Evolutionary conservation across 2,113 vertebrate genomes (phyloP).

Genomic region (Astur gentilis): DNA sequence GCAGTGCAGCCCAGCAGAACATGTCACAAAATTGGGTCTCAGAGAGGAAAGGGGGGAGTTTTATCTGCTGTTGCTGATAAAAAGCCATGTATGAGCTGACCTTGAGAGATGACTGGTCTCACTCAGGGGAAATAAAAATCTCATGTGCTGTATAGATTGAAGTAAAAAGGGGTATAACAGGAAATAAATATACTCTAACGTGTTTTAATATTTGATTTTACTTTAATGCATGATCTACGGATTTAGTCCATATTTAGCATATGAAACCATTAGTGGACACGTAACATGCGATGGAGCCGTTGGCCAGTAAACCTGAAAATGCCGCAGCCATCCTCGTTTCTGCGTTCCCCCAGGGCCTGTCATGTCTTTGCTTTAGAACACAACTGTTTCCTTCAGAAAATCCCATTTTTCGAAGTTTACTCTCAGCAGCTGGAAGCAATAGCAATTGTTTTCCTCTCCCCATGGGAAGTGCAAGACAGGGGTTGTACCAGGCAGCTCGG

Average conservation of each 20-base stretch:
- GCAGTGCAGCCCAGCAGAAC: conserved; percentile 33
- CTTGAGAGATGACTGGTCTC: background rate
- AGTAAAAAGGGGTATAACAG: background rate
- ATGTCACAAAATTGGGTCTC: background rate
- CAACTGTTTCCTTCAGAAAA: background rate
- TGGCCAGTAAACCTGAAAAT: background rate
- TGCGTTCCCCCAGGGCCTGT: background rate
- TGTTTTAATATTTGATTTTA: background rate
- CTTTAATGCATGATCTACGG: background rate
- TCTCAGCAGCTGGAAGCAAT: rapidly evolving
- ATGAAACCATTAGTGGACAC: background rate
- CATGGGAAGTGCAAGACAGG: rapidly evolving
- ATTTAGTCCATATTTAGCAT: background rate
- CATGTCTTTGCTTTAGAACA: background rate
- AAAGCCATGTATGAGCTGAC: background rate
- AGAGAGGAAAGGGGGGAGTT: conserved; percentile 1
- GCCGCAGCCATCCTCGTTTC: rapidly evolving
- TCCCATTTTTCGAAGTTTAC: rapidly evolving
- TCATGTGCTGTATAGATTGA: background rate
- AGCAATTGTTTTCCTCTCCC: background rate
- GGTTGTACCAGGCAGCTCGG: background rate
- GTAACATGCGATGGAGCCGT: background rate
- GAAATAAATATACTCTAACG: background rate
- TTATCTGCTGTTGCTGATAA: background rate
- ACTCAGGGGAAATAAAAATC: background rate